Evolutionary conservation across 2,797 vertebrate species (phyloP).

Genomic region (Geotrypetes seraphini): DNA sequence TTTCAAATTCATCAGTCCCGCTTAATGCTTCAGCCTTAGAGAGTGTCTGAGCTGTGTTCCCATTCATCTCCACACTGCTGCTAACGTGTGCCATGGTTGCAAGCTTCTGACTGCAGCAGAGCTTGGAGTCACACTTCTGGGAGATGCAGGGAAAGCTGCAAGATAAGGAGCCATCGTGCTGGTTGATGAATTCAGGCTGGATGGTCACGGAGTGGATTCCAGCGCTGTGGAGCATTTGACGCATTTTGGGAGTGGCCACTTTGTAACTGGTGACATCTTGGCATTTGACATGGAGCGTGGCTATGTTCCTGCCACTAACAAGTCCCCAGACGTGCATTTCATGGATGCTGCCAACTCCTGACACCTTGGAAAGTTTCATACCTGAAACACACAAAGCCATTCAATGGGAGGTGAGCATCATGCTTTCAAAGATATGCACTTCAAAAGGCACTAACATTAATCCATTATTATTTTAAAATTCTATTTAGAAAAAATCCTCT

Average conservation of each 20-base stretch:
- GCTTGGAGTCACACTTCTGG: slow-evolving; percentile 33
- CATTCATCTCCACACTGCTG: slow-evolving; percentile 30
- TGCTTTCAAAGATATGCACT: no score
- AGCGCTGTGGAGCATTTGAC: slow-evolving; percentile 54
- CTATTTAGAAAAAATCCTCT: no score
- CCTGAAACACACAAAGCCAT: slow-evolving; percentile 40
- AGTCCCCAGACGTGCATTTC: slow-evolving; percentile 72
- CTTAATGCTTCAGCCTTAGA: slow-evolving; percentile 9
- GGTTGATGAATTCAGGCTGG: slow-evolving; percentile 52
- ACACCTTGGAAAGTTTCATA: slow-evolving; percentile 38
- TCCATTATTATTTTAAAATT: no score
- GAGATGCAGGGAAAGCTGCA: slow-evolving; percentile 55
- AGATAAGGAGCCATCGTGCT: slow-evolving; percentile 9
- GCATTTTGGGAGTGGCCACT: slow-evolving; percentile 36
- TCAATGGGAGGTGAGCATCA: no score
- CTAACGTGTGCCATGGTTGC: slow-evolving; percentile 20
- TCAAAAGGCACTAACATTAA: no score
- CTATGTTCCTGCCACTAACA: slow-evolving; percentile 57
- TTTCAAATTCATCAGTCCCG: slow-evolving; percentile 10
- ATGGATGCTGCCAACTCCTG: slow-evolving; percentile 54
- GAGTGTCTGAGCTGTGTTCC: slow-evolving; percentile 1
- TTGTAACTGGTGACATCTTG: slow-evolving; percentile 26
- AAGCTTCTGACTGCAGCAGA: slow-evolving; percentile 51
- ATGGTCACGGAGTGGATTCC: slow-evolving; percentile 68
- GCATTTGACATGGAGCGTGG: slow-evolving; percentile 63